Percentiles rank a stretch among this genome's conserved stretches.
These are phyloP conservation scores for Macrochelys suwanniensis DNA, from an alignment of 2,797 vertebrate species.

Conservation along the genomic window DNA sequence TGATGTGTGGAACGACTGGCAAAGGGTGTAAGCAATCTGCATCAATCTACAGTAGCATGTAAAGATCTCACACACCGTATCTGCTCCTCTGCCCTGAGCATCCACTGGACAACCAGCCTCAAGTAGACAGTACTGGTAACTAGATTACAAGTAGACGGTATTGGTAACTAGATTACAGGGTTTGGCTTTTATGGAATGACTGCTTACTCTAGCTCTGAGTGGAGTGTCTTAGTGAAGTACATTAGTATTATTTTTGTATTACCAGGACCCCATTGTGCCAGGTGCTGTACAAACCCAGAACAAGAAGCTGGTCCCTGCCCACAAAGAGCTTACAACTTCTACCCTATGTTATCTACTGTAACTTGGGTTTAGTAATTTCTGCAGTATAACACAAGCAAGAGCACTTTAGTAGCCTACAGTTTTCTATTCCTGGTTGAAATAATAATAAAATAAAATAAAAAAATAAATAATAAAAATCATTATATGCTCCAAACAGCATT, in stretches of 20 bases:
- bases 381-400: not conserved
- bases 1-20: not conserved
- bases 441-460: not conserved
- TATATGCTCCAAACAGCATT: not conserved
- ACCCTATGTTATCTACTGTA: not conserved
- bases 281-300: not conserved
- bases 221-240: not conserved
- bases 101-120: not conserved
- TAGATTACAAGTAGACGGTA: not conserved
- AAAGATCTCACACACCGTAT: not conserved
- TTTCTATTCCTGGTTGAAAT: not conserved
- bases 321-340: not conserved
- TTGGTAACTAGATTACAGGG: not conserved
- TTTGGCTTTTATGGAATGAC: not conserved
- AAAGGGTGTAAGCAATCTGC: not conserved
- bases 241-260: not conserved
- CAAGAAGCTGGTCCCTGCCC: not conserved
- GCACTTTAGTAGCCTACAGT: not conserved
- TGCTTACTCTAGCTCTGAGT: not conserved
- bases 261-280: not conserved
- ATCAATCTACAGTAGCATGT: not conserved
- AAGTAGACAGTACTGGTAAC: not conserved
- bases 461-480: not conserved
- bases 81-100: not conserved
- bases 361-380: not conserved